Evolutionary conservation across 35 echinoderm and acorn worm genomes (phyloP), one percentile per base, ranked within the genome.

Genomic region (Anneissia japonica): DNA sequence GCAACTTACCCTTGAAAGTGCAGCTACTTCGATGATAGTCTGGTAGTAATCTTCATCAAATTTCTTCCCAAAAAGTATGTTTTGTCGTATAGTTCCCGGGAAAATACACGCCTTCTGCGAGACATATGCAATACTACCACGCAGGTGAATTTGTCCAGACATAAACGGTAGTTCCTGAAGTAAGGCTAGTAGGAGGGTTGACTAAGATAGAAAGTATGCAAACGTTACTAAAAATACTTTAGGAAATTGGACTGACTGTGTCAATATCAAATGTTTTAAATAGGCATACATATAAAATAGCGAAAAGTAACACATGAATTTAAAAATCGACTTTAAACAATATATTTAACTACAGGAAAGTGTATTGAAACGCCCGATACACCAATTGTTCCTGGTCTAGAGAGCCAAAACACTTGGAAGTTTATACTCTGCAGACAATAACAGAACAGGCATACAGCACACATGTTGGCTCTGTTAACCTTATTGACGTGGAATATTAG

Each of bases 61-160:
- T 35, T 73, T 37, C 74, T 89, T 93, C 32, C 95, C 91, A 73
- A 97, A 97, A 13, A 90, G 41, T 35, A 97, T 88, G 75, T 97
- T 97, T 13, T 97, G 76, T 38, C 86, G 77, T 0, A 97, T 82
- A 35, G 91, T 97, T 2, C 95, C 95, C 37, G 81, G 89, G 35
- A 97, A 97, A 13, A 90, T 77, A 91, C 95, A 97, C 9, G 95
- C 88, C 72, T 98, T 87, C 80, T 98, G 95, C 21, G 89, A 77
- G 1, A 86, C 95, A 73, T 94, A 98, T 34, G 92, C 76, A 0
- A 87, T 38, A 11, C 74, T 75, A 9, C 95, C 95, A 14, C 35
- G 10, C 16, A 84, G 36, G 31, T 86, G 89, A 9, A 89, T 38
- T 12, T 85, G 73, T 11, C 95, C 95, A 1, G 39, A 46, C n/a